Conservation (phyloP, 1,140 invertebrate species). For the Stratiolaelaps scimitus region DNA sequence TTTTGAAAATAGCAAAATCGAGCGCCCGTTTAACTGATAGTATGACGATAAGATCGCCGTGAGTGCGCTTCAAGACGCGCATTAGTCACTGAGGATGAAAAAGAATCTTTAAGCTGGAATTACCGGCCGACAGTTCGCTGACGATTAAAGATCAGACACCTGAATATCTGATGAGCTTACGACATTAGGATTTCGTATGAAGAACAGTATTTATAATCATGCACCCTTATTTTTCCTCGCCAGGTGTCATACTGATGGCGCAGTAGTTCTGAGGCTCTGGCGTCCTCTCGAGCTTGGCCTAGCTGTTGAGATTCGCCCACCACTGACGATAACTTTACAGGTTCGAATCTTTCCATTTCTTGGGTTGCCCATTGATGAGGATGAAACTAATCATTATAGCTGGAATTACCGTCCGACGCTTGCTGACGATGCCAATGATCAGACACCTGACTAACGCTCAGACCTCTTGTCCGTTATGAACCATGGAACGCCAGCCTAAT, state of each 20-base stretch:
- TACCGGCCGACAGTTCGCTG: slow-evolving; percentile 5
- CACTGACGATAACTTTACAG: not conserved
- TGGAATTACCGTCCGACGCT: too few species aligned
- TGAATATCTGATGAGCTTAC: slow-evolving; percentile 10
- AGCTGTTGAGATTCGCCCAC: not conserved
- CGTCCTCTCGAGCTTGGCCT: not conserved
- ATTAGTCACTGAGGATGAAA: not conserved
- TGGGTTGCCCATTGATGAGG: too few species aligned
- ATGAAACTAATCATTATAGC: too few species aligned
- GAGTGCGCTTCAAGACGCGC: not conserved
- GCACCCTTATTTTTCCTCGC: not conserved
- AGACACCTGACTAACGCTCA: too few species aligned
- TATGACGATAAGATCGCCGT: too few species aligned
- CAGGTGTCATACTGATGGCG: not conserved
- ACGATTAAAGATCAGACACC: slow-evolving; percentile 17
- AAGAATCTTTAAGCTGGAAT: slow-evolving; percentile 19
- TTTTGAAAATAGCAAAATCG: too few species aligned
- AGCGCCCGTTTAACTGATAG: too few species aligned
- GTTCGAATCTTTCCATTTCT: too few species aligned
- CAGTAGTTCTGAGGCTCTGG: not conserved
- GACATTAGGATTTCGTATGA: not conserved
- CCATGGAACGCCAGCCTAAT: not conserved
- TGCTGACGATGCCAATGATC: too few species aligned
- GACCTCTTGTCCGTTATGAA: not conserved
- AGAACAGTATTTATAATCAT: not conserved